Base-by-base conservation (phyloP, 2,797 vertebrate species). In the Falco berigora region DNA sequence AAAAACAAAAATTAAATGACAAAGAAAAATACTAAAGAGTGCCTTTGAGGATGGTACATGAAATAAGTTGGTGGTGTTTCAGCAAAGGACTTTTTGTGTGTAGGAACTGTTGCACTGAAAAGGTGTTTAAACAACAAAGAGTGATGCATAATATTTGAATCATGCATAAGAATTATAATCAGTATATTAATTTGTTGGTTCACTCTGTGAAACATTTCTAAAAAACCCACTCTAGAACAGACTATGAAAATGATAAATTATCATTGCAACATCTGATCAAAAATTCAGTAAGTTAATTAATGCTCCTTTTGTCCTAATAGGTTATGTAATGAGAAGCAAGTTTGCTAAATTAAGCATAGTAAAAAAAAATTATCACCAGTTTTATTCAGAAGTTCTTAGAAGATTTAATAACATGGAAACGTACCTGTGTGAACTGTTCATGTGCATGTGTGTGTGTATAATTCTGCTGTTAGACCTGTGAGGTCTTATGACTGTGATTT, bases 201-300 rank as follows among this genome's bases (percentile, higher is more conserved):
- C 82, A 50, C 67, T 96, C 68, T 86, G 40, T 96, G 64, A 91
- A 97, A 94, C 77, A 79, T 94, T 96, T 96, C 79, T 93, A 67
- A 97, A 97, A 93, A 87, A 92, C 44, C 44, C 68, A 80, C 36
- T 84, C 78, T 92, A 94, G 90, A 95, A 74, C 47, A 95, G 53
- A 84, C 88, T 94, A 96, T 95, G 96, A 97, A 98, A 97, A 97
- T 96, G 93, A 97, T 95, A 88, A 94, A 97, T 96, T 96, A 97
- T 93, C 82, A 89, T 40, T 96, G 76, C 82, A 96, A 94, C 78
- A 94, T 96, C 92, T 97, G 95, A 97, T 96, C 47, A 97, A 97
- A 94, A 91, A 97, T 89, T 87, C 95, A 92, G 78, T 94, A 92
- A 96, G 90, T 96, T 97, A 97, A 98, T 97, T 97, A 97, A 97